Base-by-base conservation (phyloP, 2,113 vertebrate species). In the Neogale vison region DNA sequence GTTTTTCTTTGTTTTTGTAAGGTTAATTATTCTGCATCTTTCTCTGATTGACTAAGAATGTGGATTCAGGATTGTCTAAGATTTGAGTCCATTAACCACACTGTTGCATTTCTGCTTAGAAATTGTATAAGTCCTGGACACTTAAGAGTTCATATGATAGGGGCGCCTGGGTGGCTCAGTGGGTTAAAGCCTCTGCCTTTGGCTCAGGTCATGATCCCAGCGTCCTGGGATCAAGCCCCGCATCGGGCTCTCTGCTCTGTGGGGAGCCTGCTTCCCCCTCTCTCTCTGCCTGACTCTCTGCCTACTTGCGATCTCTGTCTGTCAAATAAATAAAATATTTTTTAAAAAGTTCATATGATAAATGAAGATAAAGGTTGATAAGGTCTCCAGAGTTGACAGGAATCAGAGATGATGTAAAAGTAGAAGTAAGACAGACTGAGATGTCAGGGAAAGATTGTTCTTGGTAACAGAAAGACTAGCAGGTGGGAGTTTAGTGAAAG, bases 281-380 rank as follows among this genome's bases (percentile, higher is more conserved):
- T 42, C 42, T 42, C 42, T 42, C 42, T 42, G 42, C 42, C 42
- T 42, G 42, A 4, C 4, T 42, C 42, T 42, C 42, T 42, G 42
- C 42, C 42, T 42, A 42, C 42, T 42, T 42, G 42, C 6, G 42
- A 42, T 42, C 42, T 42, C 42, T 42, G 42, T 42, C 42, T 42
- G 42, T 42, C 42, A 42, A 42, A 42, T 42, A 42, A 42, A n/a
- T n/a, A n/a, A n/a, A n/a, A n/a, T n/a, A n/a, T n/a, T n/a, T n/a
- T n/a, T n/a, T n/a, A n/a, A n/a, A n/a, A n/a, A n/a, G n/a, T 95
- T 96, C 29, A 93, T 86, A 77, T 92, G 47, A 59, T 96, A 89
- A 88, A 57, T 87, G 36, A 92, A 69, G 39, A 76, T 90, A 84
- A 79, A 93, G 20, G 18, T 14, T 55, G 15, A n/a, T 92, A 87